Base-by-base conservation (phyloP, 2,113 vertebrate genomes). In the Blennius ocellaris region DNA sequence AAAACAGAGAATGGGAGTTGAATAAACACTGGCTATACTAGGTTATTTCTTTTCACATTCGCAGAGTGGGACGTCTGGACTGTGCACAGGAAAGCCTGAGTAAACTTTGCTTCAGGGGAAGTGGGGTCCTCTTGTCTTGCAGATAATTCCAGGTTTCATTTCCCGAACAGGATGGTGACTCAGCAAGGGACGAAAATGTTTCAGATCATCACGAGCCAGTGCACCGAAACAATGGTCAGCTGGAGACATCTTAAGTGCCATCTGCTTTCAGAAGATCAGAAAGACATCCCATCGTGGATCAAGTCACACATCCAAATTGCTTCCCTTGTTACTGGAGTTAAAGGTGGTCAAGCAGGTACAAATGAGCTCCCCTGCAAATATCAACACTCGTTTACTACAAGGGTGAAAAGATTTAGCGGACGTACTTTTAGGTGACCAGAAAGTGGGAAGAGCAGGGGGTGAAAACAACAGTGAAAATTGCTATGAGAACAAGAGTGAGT, bases 21-120 rank as follows among this genome's bases (percentile, higher is more conserved):
- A 45, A 30, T 66, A 66, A 69, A 80, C 50, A 76, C 73, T n/a
- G 58, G 76, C 55, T 11, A 56, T 43, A 53, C 21, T 5, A 17
- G 47, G 16, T 56, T 76, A 67, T 84, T 63, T 81, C 65, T 61
- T 69, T 76, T 53, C 40, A 47, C 39, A 61, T 72, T 55, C 66
- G 76, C 30, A 66, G 50, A 81, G 80, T 63, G 64, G 62, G 82
- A 79, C 67, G 71, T 79, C 70, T 78, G 64, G 72, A 81, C 40
- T 61, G 72, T 66, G 70, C 79, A 87, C 79, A 93, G 82, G 90
- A 93, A 92, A 90, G 84, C 90, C 90, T 92, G 89, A 89, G 80
- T 81, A 90, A 91, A 92, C 91, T 70, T 83, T 78, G 76, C 81
- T 86, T 52, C 11, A 67, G 81, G 81, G 86, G 80, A 87, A 83